phyloP scores from a whole-genome alignment of 1,140 invertebrate species.

The Zaprionus ghesquierei region DNA sequence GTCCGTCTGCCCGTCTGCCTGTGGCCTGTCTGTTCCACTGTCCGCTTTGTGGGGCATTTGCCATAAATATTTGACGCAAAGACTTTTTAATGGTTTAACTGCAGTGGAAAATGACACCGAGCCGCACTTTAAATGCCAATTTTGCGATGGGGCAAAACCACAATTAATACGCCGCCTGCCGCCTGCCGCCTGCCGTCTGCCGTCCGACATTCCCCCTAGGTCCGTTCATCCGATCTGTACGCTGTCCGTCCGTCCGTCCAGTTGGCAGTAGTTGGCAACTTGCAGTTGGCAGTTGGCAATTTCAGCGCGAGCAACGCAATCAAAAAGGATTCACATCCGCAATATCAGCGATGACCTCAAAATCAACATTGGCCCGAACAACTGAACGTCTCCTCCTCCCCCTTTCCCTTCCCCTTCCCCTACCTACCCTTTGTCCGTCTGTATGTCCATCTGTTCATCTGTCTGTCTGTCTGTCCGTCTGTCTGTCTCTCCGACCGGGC shows the following conservation, averaged over 20 bases:
- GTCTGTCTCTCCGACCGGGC: slow-evolving; percentile 18
- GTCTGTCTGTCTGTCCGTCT: neutral
- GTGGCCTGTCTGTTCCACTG: slow-evolving; percentile 14
- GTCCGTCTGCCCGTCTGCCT: neutral
- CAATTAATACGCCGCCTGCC: slow-evolving; percentile 67
- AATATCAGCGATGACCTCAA: slow-evolving; percentile 80
- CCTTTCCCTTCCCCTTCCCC: neutral
- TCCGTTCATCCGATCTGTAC: neutral
- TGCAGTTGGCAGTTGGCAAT: slow-evolving; percentile 33
- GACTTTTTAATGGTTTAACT: slow-evolving; percentile 68
- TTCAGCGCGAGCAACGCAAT: slow-evolving; percentile 65
- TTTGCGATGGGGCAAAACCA: slow-evolving; percentile 73
- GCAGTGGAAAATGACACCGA: slow-evolving; percentile 67
- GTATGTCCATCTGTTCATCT: neutral
- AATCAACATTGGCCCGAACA: slow-evolving; percentile 67
- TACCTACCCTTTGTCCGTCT: neutral
- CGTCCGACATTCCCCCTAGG: neutral
- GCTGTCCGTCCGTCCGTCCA: neutral
- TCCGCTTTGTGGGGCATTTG: slow-evolving; percentile 46
- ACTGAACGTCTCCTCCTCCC: neutral
- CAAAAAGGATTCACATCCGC: slow-evolving; percentile 78
- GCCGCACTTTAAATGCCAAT: slow-evolving; percentile 80
- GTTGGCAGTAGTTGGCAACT: slow-evolving; percentile 17
- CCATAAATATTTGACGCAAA: slow-evolving; percentile 74
- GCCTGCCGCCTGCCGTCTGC: slow-evolving; percentile 19